These are phyloP conservation scores for Drosophila ercepeae DNA, from an alignment of 1,140 invertebrate genomes.

Conservation along the genomic window DNA sequence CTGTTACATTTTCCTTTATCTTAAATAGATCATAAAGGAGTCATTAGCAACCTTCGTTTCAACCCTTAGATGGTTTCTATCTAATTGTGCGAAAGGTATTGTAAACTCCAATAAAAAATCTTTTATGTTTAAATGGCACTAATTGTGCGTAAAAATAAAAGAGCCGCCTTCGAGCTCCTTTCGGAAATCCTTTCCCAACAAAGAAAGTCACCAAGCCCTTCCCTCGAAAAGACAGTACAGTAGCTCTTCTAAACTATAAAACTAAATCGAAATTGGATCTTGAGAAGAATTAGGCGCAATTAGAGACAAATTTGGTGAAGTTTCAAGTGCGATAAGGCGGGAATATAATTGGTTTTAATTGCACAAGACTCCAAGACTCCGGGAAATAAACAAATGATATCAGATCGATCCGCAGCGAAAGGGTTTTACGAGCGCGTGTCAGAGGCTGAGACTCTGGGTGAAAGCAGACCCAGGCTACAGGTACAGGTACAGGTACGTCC, in stretches of 20 bases:
- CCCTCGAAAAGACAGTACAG: constrained; percentile 7
- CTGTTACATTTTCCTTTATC: background rate
- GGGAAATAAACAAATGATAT: constrained; percentile 39
- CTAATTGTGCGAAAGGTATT: constrained; percentile 17
- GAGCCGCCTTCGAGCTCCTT: constrained; percentile 1
- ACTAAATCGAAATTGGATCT: constrained; percentile 44
- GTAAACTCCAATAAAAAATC: constrained; percentile 9
- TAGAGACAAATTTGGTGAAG: constrained; percentile 43
- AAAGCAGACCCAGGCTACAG: constrained; percentile 29
- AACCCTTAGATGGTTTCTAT: background rate
- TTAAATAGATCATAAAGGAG: background rate
- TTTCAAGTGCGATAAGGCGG: constrained; percentile 16
- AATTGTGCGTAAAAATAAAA: background rate
- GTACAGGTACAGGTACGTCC: constrained; percentile 44
- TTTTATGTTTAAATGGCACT: background rate
- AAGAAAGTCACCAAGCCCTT: constrained; percentile 2
- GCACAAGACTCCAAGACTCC: constrained; percentile 17
- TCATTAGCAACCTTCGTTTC: too few species aligned
- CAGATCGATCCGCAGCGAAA: constrained; percentile 16
- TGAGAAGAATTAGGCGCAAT: constrained; percentile 63
- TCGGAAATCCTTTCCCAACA: background rate
- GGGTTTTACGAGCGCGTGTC: constrained; percentile 69
- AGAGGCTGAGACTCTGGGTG: constrained; percentile 17
- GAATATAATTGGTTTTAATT: constrained; percentile 59
- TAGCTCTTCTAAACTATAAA: constrained; percentile 42